Base-by-base conservation (phyloP, 2,113 vertebrate species). In the Chaenogobius annularis region DNA sequence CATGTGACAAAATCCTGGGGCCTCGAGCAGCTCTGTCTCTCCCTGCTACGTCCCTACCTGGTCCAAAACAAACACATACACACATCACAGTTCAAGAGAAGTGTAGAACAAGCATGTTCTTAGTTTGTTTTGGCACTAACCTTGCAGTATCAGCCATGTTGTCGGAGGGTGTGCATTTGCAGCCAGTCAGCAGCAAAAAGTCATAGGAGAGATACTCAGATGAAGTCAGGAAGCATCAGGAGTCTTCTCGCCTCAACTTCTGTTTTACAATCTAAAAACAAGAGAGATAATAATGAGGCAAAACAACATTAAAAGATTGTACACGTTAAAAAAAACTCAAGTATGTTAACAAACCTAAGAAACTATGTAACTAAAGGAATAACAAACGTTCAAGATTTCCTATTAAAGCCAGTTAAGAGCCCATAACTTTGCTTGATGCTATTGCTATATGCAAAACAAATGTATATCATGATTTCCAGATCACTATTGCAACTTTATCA, bases 1-100 rank as follows among this genome's bases (percentile, higher is more conserved):
- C 95, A 96, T 96, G 85, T 76, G 85, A 82, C 80, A 77, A 73
- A 78, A 78, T 67, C 84, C 66, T 80, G 75, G 80, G 80, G 23
- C 80, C 88, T 79, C 73, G 75, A 72, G 82, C 74, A 68, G 81
- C 81, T 88, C 85, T 74, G 50, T 54, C 75, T 20, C 75, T 82
- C 76, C 81, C 75, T 73, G 72, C 85, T 68, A 62, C 83, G 35
- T 37, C 78, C 78, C 93, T 85, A 93, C 89, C 92, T 93, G 66
- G 7, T 63, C 37, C 79, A 40, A 70, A 67, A 72, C 59, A 71
- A 9, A 78, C 47, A 69, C 3, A 31, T 4, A 31, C 26, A 1
- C 37, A 17, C 0, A 19, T 81, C n/a, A 68, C 15, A 8, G 52
- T 23, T 61, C 58, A 22, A 70, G 7, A 54, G 3, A 43, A 17